Base-by-base conservation (phyloP, 2,888 invertebrate genomes). In the Branchipolynoe longqiensis region DNA sequence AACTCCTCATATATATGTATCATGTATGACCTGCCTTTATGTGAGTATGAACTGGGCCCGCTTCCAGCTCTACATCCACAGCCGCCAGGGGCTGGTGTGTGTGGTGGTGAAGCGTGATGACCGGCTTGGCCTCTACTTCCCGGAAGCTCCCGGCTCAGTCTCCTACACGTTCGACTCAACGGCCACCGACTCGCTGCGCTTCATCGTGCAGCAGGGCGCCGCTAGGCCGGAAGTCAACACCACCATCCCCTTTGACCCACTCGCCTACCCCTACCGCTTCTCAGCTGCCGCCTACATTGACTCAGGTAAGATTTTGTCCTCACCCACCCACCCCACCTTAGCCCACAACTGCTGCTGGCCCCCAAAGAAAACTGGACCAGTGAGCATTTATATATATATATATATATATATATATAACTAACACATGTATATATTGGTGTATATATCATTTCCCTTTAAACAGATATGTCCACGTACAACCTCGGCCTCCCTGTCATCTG, bases 251-350 rank as follows among this genome's bases (percentile, higher is more conserved):
- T 85, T 85, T 41, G 85, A 85, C 81, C n/a, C 64, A 1, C 85
- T 85, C 59, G 36, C 64, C 31, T 85, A 41, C 62, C 85, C 85
- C 0, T 85, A 85, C 48, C 41, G 38, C 41, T 85, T 85, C 73
- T 85, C 85, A 3, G 85, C 85, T 12, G 85, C 85, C 18, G 85
- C 85, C 22, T 85, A 82, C 40, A 85, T 85, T 31, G 82, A 85
- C 33, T 62, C 85, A 41, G 85, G 85, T 85, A 82, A 14, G 84
- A 31, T 22, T n/a, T n/a, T n/a, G n/a, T n/a, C n/a, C n/a, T n/a
- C n/a, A n/a, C n/a, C n/a, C n/a, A n/a, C n/a, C n/a, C n/a, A n/a
- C n/a, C n/a, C n/a, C n/a, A n/a, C n/a, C n/a, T n/a, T n/a, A n/a
- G n/a, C n/a, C n/a, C n/a, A n/a, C n/a, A n/a, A n/a, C n/a, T n/a